Evolutionary conservation across 2,113 vertebrate genomes (phyloP).

Genomic region (Onychostruthus taczanowskii): DNA sequence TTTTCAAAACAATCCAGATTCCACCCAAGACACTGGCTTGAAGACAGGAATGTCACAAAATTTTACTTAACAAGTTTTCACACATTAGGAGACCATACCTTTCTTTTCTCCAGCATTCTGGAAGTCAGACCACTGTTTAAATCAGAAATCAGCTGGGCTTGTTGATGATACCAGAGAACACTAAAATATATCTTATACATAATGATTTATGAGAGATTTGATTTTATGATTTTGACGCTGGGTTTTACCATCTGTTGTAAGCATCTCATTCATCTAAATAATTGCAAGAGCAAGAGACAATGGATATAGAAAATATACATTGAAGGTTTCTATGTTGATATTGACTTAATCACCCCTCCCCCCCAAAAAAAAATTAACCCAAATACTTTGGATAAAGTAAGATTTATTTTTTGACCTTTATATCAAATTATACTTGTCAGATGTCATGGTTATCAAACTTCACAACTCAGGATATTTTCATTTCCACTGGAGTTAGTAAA

Average conservation of each 20-base stretch:
- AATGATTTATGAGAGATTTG: background rate
- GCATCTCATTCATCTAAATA: background rate
- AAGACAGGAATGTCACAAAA: background rate
- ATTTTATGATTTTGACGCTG: background rate
- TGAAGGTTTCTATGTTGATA: background rate
- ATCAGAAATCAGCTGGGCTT: background rate
- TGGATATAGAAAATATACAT: background rate
- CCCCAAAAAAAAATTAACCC: background rate
- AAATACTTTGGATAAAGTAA: background rate
- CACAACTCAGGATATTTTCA: background rate
- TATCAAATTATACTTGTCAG: background rate
- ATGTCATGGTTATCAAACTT: background rate
- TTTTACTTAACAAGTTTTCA: background rate
- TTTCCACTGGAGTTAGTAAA: background rate
- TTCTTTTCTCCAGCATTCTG: background rate
- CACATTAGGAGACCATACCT: background rate
- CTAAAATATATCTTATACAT: background rate
- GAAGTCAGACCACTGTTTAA: background rate
- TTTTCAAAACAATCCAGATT: background rate
- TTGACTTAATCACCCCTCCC: accelerated
- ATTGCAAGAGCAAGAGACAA: background rate
- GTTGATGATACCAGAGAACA: background rate
- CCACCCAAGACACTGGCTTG: background rate
- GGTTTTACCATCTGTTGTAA: background rate
- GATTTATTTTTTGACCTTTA: background rate